Conservation (phyloP, 2,797 vertebrate species). For the Scyliorhinus canicula region DNA sequence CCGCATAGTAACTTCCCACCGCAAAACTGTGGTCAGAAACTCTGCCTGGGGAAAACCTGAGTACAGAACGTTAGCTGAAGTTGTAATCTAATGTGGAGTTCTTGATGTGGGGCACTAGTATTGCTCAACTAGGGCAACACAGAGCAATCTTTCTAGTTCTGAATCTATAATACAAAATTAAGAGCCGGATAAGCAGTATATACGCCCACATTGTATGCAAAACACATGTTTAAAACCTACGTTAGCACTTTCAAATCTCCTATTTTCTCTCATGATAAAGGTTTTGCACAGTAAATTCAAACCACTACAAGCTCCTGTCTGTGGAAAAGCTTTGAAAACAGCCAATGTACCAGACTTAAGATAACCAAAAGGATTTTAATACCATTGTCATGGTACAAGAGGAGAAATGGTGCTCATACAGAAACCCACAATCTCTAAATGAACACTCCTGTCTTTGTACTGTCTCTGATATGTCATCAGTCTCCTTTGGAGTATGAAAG, state of each 20-base stretch:
- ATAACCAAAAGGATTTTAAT: neutral
- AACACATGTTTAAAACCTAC: neutral
- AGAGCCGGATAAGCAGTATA: too few species aligned
- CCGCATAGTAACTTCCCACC: neutral
- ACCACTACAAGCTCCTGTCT: neutral
- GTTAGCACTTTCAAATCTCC: neutral
- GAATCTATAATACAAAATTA: neutral
- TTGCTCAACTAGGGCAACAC: neutral
- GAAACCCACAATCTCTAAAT: neutral
- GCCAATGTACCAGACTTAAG: neutral
- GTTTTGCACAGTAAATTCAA: neutral
- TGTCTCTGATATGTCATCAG: neutral
- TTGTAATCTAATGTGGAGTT: neutral
- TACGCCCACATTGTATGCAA: neutral
- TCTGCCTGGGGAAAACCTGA: neutral
- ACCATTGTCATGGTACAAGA: neutral
- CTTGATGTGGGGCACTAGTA: neutral
- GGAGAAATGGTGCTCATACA: neutral
- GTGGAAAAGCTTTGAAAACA: neutral
- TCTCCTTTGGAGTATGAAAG: neutral
- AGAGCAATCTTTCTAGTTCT: neutral
- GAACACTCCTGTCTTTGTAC: neutral
- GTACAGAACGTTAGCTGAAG: neutral
- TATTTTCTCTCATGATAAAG: neutral
- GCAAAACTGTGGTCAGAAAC: neutral